A percentile compares a stretch with the other conserved stretches of the same genome.
Conservation (phyloP, 2,797 vertebrate species). For the Anguilla obscura region DNA sequence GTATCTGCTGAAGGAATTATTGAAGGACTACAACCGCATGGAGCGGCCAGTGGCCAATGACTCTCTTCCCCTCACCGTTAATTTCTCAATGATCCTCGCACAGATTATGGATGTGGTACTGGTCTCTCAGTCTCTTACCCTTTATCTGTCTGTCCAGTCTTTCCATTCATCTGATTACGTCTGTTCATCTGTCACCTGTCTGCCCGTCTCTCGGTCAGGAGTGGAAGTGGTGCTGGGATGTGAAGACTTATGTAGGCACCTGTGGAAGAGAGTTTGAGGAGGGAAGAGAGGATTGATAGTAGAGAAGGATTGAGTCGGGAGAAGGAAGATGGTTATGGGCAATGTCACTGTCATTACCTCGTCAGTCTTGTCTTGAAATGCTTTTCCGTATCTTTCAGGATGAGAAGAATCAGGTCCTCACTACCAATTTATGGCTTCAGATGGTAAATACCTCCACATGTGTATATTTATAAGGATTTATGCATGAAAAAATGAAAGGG, state of each 20-base stretch:
- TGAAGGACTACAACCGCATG: slow-evolving; percentile 95
- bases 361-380: slow-evolving; percentile 9
- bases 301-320: neutral
- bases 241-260: neutral
- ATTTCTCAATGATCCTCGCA: slow-evolving; percentile 86
- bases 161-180: neutral
- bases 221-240: neutral
- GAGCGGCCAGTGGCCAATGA: slow-evolving; percentile 94
- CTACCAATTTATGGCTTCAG: slow-evolving; percentile 77
- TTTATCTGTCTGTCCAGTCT: slow-evolving; percentile 3
- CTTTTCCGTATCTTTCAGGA: slow-evolving; percentile 64
- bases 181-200: slow-evolving; percentile 13
- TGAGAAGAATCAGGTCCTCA: slow-evolving; percentile 81
- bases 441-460: slow-evolving; percentile 68
- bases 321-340: neutral
- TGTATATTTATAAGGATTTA: slow-evolving; percentile 1
- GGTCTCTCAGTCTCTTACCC: slow-evolving; percentile 52
- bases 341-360: neutral
- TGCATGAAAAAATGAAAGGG: neutral
- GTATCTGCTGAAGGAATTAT: slow-evolving; percentile 71
- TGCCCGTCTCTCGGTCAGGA: neutral
- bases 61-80: slow-evolving; percentile 87
- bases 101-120: slow-evolving; percentile 97
- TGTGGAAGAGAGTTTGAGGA: neutral
- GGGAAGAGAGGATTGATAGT: neutral